phyloP scores from a whole-genome alignment of 92 coral and sea anemone species.

The Phenganax subtilis region DNA sequence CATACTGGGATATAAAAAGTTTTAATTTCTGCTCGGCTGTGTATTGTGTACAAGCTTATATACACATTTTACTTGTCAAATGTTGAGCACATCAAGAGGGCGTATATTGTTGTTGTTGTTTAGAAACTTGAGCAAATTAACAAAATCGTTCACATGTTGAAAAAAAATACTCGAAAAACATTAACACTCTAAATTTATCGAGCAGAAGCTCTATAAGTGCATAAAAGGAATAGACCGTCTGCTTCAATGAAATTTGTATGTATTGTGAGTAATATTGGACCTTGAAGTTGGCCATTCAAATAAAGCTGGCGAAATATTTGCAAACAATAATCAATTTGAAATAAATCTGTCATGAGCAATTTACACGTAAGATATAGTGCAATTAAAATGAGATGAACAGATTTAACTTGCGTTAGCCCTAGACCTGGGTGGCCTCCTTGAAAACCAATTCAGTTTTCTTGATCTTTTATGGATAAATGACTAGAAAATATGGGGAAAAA shows the following conservation, averaged over 20 bases:
- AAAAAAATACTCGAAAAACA: no score
- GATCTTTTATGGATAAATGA: background rate
- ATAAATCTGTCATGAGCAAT: background rate
- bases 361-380: background rate
- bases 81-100: no score
- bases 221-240: background rate
- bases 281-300: background rate
- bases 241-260: background rate
- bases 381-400: conserved; percentile 3
- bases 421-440: background rate
- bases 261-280: background rate
- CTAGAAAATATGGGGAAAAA: background rate
- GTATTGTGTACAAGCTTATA: no score
- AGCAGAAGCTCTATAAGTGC: background rate
- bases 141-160: no score
- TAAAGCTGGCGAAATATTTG: conserved; percentile 10
- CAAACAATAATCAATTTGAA: conserved; percentile 1
- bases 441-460: background rate
- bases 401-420: background rate
- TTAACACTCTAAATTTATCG: background rate
- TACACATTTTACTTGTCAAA: no score
- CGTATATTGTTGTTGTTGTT: no score
- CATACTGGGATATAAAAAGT: no score
- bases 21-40: no score
- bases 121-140: no score